phyloP scores from a whole-genome alignment of 2,888 invertebrate species.

The Metacarcinus magister region DNA sequence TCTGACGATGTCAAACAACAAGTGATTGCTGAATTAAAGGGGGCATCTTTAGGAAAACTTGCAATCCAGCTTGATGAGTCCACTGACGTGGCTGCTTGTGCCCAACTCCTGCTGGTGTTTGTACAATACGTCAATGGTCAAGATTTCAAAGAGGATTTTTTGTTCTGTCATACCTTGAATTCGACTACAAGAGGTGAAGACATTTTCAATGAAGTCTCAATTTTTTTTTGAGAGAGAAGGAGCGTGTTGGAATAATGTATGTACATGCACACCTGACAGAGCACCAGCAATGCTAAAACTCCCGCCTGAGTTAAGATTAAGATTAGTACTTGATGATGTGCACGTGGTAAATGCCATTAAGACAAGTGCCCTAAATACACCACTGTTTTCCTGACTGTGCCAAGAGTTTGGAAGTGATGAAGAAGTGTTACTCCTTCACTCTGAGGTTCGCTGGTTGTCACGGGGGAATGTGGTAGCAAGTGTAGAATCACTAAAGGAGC shows the following conservation, averaged over 20 bases:
- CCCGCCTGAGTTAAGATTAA: neutral
- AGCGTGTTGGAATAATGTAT: neutral
- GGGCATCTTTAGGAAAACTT: conserved; percentile 35
- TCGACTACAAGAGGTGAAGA: conserved; percentile 52
- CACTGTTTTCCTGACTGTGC: neutral
- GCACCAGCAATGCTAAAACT: neutral
- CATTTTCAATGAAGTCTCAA: conserved; percentile 51
- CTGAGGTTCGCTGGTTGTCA: conserved; percentile 16
- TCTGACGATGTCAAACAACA: neutral
- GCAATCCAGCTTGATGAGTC: conserved; percentile 55
- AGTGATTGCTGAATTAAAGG: conserved; percentile 23
- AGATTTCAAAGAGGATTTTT: conserved; percentile 39
- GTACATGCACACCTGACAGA: neutral
- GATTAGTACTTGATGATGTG: neutral
- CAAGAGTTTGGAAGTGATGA: neutral
- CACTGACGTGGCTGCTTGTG: conserved; percentile 40
- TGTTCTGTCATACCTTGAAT: neutral
- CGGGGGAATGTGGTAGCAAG: neutral
- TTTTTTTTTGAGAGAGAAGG: conserved; percentile 36
- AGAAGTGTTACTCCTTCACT: conserved; percentile 57
- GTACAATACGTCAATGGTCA: neutral
- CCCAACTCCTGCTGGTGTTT: conserved; percentile 38
- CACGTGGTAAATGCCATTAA: neutral
- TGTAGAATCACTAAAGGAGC: conserved; percentile 45
- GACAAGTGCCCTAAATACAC: conserved; percentile 14